Evolutionary conservation across 2,113 vertebrate species (phyloP).

Genomic region (Thalassoma bifasciatum): DNA sequence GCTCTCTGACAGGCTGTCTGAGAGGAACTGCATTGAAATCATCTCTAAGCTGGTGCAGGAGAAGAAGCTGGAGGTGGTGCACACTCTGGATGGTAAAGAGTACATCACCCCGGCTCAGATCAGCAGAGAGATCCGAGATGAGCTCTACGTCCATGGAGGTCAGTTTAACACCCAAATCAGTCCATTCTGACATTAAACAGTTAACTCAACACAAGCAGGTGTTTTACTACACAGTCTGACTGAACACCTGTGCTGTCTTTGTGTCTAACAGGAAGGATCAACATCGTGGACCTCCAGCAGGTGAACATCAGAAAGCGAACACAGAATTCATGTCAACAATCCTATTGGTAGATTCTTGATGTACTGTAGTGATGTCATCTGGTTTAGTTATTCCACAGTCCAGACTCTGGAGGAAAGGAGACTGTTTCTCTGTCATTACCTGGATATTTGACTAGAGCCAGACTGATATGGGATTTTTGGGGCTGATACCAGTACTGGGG

Average conservation of each 20-base stretch:
- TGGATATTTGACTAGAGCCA: no score
- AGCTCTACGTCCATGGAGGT: conserved; percentile 93
- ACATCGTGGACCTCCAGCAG: conserved; percentile 97
- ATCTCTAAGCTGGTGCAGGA: conserved; percentile 91
- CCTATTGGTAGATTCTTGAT: no score
- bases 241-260: background rate
- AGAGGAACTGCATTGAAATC: conserved; percentile 97
- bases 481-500: no score
- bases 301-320: conserved; percentile 74
- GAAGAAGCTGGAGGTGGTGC: conserved; percentile 95
- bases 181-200: no score
- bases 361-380: no score
- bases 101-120: conserved; percentile 96
- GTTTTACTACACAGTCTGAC: no score
- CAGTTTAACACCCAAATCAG: conserved; percentile 43
- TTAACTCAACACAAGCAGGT: no score
- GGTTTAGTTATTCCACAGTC: no score
- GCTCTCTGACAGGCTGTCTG: conserved; percentile 86
- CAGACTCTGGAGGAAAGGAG: no score
- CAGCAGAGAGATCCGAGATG: conserved; percentile 91
- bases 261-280: conserved; percentile 90
- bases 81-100: conserved; percentile 96
- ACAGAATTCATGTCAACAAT: no score
- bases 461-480: no score
- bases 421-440: no score